phyloP scores from a whole-genome alignment of 2,888 invertebrate genomes.

The Hylaea fasciaria region DNA sequence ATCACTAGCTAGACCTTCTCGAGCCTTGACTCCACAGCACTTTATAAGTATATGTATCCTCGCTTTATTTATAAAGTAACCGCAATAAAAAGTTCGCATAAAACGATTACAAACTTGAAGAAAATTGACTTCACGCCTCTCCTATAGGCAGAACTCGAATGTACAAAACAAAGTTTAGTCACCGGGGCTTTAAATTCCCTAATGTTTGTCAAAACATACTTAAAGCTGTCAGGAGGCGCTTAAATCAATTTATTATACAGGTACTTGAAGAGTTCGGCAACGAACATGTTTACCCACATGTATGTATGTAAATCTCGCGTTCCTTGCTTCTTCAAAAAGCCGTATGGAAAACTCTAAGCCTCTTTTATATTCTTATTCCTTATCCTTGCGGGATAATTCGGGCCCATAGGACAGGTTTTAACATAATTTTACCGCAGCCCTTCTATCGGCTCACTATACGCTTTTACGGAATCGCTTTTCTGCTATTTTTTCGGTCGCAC shows the following conservation, averaged over 20 bases:
- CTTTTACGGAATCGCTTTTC: conserved; percentile 62
- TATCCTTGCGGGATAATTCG: conserved; percentile 82
- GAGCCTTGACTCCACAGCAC: conserved; percentile 17
- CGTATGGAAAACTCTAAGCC: conserved; percentile 80
- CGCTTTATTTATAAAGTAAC: conserved; percentile 24
- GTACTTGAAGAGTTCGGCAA: conserved; percentile 73
- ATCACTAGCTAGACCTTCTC: conserved; percentile 27
- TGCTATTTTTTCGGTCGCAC: conserved; percentile 67
- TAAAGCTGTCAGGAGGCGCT: conserved; percentile 80
- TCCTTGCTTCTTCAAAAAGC: conserved; percentile 76
- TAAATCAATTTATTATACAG: conserved; percentile 83
- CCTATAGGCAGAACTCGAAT: conserved; percentile 60
- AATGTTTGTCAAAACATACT: conserved; percentile 82
- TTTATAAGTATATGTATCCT: conserved; percentile 3
- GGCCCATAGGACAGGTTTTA: conserved; percentile 81
- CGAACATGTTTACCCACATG: conserved; percentile 72
- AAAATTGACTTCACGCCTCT: conserved; percentile 61
- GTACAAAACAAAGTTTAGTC: conserved; percentile 74
- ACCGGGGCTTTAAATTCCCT: conserved; percentile 76
- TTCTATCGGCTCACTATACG: conserved; percentile 60
- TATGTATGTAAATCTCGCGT: conserved; percentile 78
- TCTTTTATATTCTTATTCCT: conserved; percentile 82
- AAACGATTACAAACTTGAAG: conserved; percentile 58
- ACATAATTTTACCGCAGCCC: conserved; percentile 79
- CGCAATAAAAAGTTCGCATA: conserved; percentile 40